Evolutionary conservation across 1,140 invertebrate genomes (phyloP), one percentile per base, ranked within the genome.

Genomic region (Stenopsyche tienmushanensis): DNA sequence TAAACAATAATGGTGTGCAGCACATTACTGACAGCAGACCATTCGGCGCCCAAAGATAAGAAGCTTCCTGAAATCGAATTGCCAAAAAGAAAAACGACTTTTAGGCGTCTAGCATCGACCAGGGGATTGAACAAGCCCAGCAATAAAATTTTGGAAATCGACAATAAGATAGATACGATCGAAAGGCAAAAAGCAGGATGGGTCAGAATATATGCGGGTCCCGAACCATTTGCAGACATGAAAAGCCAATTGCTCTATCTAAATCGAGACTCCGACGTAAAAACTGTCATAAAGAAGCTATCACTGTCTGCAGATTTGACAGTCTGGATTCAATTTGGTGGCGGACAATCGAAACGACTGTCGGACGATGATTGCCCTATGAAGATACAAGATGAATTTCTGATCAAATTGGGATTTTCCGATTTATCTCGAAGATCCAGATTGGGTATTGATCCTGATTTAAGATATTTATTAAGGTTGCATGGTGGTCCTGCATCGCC

Each of bases 391-490:
- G 84, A 88, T 71, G 79, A 84, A 63, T 85, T 85, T 78, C 77
- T 88, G 50, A 76, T 78, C 54, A 80, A 77, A 60, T 77, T 84
- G 25, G 86, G 86, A 21, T 87, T 84, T 78, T 75, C 75, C 52
- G 85, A 86, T 55, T 70, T 77, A 63, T 80, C 83, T 1, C 78
- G 85, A 52, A 77, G 85, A 69, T 75, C 83, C 26, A 77, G 86
- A 34, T 76, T 88, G 67, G 85, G 85, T 1, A 85, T 88, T 20
- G 86, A 88, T 75, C 85, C 84, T 17, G 85, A 87, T 69, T 74
- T 87, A 60, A 78, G 85, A 34, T 81, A 85, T 73, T 77, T 83
- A 67, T 74, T 88, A 45, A 78, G 83, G 17, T 86, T 87, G 77
- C 84, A 85, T 70, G 76, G 83, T 23, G 86, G 85, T 18, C 85